These are phyloP conservation scores for Tupaia tana DNA, from an alignment of 2,113 vertebrate species.

Conservation along the genomic window DNA sequence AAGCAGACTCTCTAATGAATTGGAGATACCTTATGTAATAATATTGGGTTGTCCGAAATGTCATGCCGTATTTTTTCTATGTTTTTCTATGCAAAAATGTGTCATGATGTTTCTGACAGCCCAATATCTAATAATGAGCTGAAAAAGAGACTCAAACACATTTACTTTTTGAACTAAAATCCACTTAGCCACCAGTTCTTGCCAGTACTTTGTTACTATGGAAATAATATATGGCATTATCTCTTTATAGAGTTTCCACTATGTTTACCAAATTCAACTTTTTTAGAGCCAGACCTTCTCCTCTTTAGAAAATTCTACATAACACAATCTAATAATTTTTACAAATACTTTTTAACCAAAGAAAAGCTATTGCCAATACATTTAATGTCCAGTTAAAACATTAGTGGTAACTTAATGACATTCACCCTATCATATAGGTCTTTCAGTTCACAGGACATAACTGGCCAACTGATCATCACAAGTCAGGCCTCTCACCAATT, in stretches of 20 bases:
- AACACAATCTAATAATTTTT: slow-evolving; percentile 3
- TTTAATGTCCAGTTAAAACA: slow-evolving; percentile 12
- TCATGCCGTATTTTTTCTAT: no score
- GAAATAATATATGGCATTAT: slow-evolving; percentile 21
- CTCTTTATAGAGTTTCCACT: background rate
- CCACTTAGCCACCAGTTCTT: slow-evolving; percentile 24
- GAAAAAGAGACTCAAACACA: background rate
- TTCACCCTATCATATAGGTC: background rate
- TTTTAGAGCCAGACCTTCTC: background rate
- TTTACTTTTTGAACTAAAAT: slow-evolving; percentile 50
- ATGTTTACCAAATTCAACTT: slow-evolving; percentile 40
- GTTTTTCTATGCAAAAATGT: no score
- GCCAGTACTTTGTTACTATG: background rate
- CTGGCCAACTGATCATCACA: background rate
- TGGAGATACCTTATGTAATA: slow-evolving; percentile 53
- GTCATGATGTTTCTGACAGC: no score
- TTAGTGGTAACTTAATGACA: background rate
- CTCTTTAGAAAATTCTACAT: slow-evolving; percentile 4
- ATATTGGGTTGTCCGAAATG: background rate
- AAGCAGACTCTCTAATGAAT: slow-evolving; percentile 56
- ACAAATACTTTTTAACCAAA: slow-evolving; percentile 1
- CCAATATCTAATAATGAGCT: background rate
- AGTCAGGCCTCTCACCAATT: background rate
- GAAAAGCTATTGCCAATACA: background rate
- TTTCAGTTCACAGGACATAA: background rate